These are phyloP conservation scores for Plectropomus leopardus DNA, from an alignment of 2,113 vertebrate species.

Conservation along the genomic window DNA sequence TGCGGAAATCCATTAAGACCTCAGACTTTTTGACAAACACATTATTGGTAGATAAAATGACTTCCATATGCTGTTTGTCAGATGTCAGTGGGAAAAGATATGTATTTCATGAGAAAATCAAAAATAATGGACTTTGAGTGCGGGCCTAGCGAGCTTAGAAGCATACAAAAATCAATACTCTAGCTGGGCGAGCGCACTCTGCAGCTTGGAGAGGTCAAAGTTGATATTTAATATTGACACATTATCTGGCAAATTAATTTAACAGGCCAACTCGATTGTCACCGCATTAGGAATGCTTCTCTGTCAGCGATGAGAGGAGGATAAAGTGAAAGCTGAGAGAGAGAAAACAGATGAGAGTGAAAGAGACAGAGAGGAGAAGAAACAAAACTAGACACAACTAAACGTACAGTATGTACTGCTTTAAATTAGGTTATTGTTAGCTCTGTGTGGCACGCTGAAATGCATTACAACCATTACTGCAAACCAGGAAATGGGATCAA, in stretches of 20 bases:
- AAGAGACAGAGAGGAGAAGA: constrained; percentile 12
- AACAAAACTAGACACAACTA: constrained; percentile 33
- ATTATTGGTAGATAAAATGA: constrained; percentile 90
- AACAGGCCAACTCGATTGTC: constrained; percentile 82
- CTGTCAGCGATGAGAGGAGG: constrained; percentile 65
- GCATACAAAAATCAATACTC: constrained; percentile 87
- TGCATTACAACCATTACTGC: constrained; percentile 24
- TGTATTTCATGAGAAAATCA: constrained; percentile 91
- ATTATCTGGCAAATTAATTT: constrained; percentile 88
- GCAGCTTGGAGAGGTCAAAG: constrained; percentile 82
- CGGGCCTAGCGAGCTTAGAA: constrained; percentile 77
- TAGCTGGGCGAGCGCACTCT: constrained; percentile 72
- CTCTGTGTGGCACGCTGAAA: constrained; percentile 5
- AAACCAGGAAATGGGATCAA: constrained; percentile 40
- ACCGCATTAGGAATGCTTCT: constrained; percentile 72
- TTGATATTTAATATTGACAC: constrained; percentile 90
- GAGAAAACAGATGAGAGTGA: constrained; percentile 22
- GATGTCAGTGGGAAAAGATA: constrained; percentile 88
- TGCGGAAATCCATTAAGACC: constrained; percentile 87
- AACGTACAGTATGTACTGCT: constrained; percentile 18
- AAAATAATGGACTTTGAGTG: constrained; percentile 91
- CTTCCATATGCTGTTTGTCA: constrained; percentile 92
- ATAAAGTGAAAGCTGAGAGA: constrained; percentile 57
- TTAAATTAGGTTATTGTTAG: constrained; percentile 36
- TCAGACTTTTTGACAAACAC: constrained; percentile 88